Percentiles rank a stretch among this genome's conserved stretches.
phyloP scores from a whole-genome alignment of 2,113 vertebrate species.

The Rhodinocichla rosea region DNA sequence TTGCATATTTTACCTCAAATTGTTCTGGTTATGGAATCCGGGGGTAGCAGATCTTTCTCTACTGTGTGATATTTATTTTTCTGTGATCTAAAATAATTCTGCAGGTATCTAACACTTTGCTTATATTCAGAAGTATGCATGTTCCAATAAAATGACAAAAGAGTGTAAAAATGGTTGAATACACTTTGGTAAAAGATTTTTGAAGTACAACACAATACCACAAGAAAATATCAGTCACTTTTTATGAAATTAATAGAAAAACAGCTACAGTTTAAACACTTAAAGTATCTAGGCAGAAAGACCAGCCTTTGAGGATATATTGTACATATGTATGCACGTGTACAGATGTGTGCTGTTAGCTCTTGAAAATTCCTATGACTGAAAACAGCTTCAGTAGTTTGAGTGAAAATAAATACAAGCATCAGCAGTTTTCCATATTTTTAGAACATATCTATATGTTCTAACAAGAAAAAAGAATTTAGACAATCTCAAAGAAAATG shows the following conservation, averaged over 20 bases:
- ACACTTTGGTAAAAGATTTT: neutral
- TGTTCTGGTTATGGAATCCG: neutral
- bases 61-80: neutral
- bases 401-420: neutral
- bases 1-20: neutral
- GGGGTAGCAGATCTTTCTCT: neutral
- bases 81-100: neutral
- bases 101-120: neutral
- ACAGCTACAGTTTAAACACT: neutral
- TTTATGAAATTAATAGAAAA: neutral
- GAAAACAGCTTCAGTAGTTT: neutral
- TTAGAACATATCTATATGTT: neutral
- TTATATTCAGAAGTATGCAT: neutral
- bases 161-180: neutral
- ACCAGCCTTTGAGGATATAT: neutral
- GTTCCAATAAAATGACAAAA: neutral
- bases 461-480: neutral
- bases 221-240: neutral
- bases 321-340: neutral
- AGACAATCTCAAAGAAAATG: neutral
- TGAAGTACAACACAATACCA: neutral
- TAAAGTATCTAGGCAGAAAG: neutral
- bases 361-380: neutral
- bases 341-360: neutral
- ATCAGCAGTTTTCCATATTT: neutral